Evolutionary conservation across 1,140 invertebrate genomes (phyloP).

Genomic region (Schlechtendalia chinensis): DNA sequence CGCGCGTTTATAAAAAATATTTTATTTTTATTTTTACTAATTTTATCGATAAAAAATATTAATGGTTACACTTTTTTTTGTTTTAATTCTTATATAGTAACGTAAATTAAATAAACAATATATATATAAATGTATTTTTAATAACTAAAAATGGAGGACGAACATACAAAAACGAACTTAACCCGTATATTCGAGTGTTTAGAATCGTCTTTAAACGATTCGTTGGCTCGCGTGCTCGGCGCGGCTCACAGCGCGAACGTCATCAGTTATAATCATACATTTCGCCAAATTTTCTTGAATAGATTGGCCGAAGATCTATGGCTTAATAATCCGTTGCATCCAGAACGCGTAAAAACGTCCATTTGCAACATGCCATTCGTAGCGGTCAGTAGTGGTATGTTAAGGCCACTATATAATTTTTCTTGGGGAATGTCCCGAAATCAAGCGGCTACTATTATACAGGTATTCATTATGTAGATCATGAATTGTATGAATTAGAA

Average conservation of each 20-base stretch:
- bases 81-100: background rate
- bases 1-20: no score
- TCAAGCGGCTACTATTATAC: slow-evolving; percentile 31
- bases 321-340: slow-evolving; percentile 30
- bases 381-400: background rate
- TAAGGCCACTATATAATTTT: background rate
- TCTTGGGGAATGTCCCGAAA: slow-evolving; percentile 8
- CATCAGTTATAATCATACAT: background rate
- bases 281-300: background rate
- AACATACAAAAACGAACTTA: background rate
- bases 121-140: background rate
- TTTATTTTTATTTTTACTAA: no score
- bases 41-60: no score
- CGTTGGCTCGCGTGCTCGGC: slow-evolving; percentile 1
- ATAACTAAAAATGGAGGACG: background rate
- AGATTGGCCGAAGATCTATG: slow-evolving; percentile 35
- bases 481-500: background rate
- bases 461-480: background rate
- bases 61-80: no score
- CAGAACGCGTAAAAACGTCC: background rate
- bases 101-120: background rate
- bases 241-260: background rate
- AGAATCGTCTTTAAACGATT: background rate
- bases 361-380: background rate
- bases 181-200: background rate